Evolutionary conservation across 2,888 invertebrate genomes (phyloP).

Genomic region (Ichneumon xanthorius): DNA sequence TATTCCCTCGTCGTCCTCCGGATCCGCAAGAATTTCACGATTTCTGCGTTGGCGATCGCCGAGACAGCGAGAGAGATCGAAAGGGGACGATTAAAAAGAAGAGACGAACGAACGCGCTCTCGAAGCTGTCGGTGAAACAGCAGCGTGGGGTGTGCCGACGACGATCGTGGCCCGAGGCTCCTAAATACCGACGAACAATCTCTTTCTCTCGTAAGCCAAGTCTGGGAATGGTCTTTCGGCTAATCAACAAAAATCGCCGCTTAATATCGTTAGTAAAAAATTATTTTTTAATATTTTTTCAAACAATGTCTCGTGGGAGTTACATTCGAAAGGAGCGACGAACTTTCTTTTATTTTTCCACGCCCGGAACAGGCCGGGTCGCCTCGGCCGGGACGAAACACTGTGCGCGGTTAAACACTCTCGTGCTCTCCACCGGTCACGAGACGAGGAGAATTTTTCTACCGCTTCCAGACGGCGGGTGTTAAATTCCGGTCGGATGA

Average conservation of each 20-base stretch:
- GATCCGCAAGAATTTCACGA: constrained; percentile 51
- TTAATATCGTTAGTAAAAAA: neutral
- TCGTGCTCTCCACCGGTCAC: constrained; percentile 36
- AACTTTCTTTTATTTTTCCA: constrained; percentile 25
- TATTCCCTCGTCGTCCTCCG: constrained; percentile 33
- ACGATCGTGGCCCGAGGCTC: constrained; percentile 50
- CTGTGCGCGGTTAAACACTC: constrained; percentile 26
- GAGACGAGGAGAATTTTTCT: constrained; percentile 65
- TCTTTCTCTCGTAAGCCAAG: constrained; percentile 17
- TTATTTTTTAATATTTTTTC: neutral
- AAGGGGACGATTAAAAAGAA: constrained; percentile 10
- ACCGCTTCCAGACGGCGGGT: constrained; percentile 72
- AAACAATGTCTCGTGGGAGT: neutral
- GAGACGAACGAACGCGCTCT: constrained; percentile 37
- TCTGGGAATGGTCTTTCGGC: neutral
- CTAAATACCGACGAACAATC: constrained; percentile 51
- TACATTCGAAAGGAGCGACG: constrained; percentile 5
- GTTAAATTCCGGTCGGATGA: constrained; percentile 82
- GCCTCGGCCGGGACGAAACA: constrained; percentile 27
- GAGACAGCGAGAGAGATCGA: constrained; percentile 16
- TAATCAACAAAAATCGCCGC: neutral
- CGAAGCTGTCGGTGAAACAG: constrained; percentile 43
- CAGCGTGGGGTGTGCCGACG: constrained; percentile 28
- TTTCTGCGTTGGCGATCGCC: constrained; percentile 35
- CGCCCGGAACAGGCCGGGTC: neutral